Conservation (phyloP, 2,797 vertebrate species). For the Coccyzus lansbergi region DNA sequence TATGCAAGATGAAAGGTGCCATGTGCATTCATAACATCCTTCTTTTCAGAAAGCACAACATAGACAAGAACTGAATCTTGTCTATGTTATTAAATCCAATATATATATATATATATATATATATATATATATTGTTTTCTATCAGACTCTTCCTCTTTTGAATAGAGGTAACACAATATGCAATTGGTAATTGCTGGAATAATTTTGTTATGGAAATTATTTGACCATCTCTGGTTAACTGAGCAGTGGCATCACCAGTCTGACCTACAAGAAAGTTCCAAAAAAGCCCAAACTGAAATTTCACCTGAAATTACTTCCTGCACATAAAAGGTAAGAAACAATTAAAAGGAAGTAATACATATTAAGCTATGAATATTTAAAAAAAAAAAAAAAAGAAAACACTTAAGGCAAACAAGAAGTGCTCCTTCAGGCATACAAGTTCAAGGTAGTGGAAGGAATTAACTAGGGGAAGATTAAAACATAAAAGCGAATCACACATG, state of each 20-base stretch:
- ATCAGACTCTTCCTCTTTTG: not conserved
- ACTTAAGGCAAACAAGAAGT: slow-evolving; percentile 37
- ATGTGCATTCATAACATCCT: not conserved
- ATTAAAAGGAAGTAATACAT: slow-evolving; percentile 42
- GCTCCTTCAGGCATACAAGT: not conserved
- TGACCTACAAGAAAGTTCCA: not conserved
- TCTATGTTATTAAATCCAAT: not conserved
- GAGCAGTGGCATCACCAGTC: not conserved
- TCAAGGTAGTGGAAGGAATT: slow-evolving; percentile 66
- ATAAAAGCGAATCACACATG: slow-evolving; percentile 61
- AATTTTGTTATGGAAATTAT: not conserved
- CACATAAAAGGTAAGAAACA: slow-evolving; percentile 12
- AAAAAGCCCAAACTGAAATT: not conserved
- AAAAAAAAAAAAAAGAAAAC: slow-evolving; percentile 9
- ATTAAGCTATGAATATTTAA: slow-evolving; percentile 30
- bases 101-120: not conserved
- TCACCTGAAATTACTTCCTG: slow-evolving; percentile 19
- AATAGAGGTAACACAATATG: not conserved
- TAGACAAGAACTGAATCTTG: not conserved
- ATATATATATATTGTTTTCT: not conserved
- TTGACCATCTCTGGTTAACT: not conserved
- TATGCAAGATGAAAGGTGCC: not conserved
- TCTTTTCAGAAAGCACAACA: not conserved
- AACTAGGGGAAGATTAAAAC: slow-evolving; percentile 57
- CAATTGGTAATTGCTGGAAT: not conserved